Percentiles rank a stretch among this genome's conserved stretches.
Conservation (phyloP, 2,797 vertebrate genomes). For the Ceyx erithaca region DNA sequence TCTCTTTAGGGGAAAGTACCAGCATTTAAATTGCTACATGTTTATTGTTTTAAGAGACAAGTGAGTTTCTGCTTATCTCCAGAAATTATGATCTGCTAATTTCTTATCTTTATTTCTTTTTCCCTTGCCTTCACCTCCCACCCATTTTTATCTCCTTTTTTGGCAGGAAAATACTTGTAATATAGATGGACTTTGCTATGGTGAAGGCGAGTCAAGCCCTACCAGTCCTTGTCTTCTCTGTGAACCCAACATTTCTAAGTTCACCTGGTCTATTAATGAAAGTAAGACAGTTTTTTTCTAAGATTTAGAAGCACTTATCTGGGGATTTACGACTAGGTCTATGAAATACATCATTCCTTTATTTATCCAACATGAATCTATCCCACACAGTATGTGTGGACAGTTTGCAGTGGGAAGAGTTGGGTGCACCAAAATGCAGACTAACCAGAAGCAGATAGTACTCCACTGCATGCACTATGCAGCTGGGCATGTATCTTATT, state of each 20-base stretch:
- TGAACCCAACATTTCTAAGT: conserved; percentile 79
- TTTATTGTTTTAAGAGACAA: neutral
- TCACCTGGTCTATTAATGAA: conserved; percentile 86
- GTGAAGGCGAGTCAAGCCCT: conserved; percentile 80
- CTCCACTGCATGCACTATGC: fast-evolving
- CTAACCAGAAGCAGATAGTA: neutral
- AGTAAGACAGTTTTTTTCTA: conserved; percentile 71
- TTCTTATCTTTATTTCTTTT: neutral
- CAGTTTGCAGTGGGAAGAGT: neutral
- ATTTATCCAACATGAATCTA: neutral
- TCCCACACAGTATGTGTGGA: fast-evolving
- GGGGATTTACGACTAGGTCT: neutral
- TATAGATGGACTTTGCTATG: conserved; percentile 87
- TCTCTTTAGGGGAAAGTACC: neutral
- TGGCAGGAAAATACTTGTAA: conserved; percentile 84
- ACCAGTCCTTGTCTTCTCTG: conserved; percentile 85
- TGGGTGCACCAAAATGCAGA: neutral
- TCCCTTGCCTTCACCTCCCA: neutral
- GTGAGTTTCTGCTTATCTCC: neutral
- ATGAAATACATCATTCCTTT: neutral
- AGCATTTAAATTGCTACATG: neutral
- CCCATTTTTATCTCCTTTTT: neutral
- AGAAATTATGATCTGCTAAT: neutral
- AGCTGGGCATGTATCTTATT: neutral
- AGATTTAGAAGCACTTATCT: neutral